Evolutionary conservation across 2,888 invertebrate species (phyloP), one percentile per base, ranked within the genome.

Genomic region (Xanthorhoe spadicearia): DNA sequence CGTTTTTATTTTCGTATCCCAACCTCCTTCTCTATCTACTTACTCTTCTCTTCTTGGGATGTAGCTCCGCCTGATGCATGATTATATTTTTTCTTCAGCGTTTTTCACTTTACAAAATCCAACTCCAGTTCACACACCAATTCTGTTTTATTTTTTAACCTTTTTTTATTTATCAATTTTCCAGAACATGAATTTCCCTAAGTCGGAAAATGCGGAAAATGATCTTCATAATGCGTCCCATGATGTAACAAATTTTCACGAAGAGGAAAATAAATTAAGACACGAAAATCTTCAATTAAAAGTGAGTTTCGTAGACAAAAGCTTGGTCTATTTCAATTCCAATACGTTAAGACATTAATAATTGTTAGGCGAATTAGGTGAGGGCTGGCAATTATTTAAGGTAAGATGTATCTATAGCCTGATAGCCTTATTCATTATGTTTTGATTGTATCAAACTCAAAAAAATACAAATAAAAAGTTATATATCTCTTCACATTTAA

Each of bases 261-360:
- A 97, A 86, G 96, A 96, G 80, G 96, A 97, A 83, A 96, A 95
- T 88, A 94, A 94, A 85, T 93, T 98, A 87, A 95, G 96, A 91
- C 96, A 97, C 92, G 98, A 98, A 91, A 97, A 97, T 94, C 93
- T 97, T 79, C 95, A 95, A 89, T 94, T 98, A 84, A 97, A 96
- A 95, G 97, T 96, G 91, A 92, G 90, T 85, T 68, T 48, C 56
- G 56, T 72, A 76, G 70, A 61, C 66, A 48, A 72, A 70, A 55
- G 64, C 74, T 48, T 56, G 13, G 23, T 50, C 43, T 55, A 53
- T 53, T 59, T 59, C 38, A 43, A 59, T 38, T 4, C 9, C 49
- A 60, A 32, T 53, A 51, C 64, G 48, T 32, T 51, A 38, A 23
- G 17, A 59, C 9, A 28, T 38, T 59, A 32, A 32, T 59, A 15